Conservation (phyloP, 2,113 vertebrate genomes). For the Sinocyclocheilus maitianheensis region DNA sequence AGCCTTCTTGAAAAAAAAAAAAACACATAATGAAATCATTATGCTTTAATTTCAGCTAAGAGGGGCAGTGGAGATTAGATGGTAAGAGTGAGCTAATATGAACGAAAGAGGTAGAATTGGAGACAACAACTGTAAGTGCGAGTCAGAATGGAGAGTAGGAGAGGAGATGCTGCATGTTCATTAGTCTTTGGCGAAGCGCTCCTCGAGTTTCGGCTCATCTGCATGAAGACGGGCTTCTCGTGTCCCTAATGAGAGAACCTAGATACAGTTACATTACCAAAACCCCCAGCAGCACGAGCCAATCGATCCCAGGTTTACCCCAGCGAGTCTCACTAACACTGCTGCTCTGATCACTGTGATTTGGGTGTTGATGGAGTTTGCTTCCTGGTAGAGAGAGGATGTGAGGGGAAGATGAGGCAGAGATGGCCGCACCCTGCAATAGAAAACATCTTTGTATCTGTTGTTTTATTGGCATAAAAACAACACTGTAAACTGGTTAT, state of each 20-base stretch:
- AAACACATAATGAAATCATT: constrained; percentile 6
- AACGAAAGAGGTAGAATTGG: background rate
- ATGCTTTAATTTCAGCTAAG: constrained; percentile 34
- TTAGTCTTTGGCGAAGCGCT: constrained; percentile 58
- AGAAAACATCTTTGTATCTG: constrained; percentile 46
- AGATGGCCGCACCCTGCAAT: constrained; percentile 67
- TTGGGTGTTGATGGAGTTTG: constrained; percentile 66
- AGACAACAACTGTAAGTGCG: constrained; percentile 12
- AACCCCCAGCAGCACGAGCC: constrained; percentile 57
- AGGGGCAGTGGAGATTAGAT: constrained; percentile 16
- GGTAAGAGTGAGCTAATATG: background rate
- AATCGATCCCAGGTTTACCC: constrained; percentile 65
- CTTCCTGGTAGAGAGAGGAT: constrained; percentile 55
- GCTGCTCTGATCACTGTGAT: constrained; percentile 55
- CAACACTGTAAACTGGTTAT: background rate
- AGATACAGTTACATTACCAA: constrained; percentile 63
- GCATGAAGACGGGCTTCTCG: constrained; percentile 59
- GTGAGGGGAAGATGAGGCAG: constrained; percentile 64
- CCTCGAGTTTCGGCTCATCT: constrained; percentile 66
- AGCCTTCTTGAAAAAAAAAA: constrained; percentile 18
- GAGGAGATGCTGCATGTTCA: constrained; percentile 49
- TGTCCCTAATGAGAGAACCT: constrained; percentile 61
- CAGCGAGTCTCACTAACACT: constrained; percentile 64
- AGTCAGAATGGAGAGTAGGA: background rate
- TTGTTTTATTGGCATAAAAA: background rate